Evolutionary conservation across 2,797 vertebrate genomes (phyloP).

Genomic region (Oreochromis mossambicus): DNA sequence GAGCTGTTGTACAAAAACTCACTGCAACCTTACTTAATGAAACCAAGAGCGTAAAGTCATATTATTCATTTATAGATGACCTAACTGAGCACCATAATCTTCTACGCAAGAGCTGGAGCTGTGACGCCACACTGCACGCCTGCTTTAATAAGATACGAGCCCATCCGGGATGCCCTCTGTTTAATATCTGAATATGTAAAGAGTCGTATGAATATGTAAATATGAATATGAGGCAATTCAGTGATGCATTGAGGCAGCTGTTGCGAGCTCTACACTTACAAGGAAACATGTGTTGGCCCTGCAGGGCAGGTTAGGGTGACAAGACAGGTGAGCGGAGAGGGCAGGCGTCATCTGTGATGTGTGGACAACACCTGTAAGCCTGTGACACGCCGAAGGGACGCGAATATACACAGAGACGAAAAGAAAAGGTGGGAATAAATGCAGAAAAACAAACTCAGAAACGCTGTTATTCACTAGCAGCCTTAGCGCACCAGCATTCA

Average conservation of each 20-base stretch:
- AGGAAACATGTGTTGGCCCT: slow-evolving; percentile 72
- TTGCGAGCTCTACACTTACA: slow-evolving; percentile 61
- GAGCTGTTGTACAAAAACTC: background rate
- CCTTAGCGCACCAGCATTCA: slow-evolving; percentile 16
- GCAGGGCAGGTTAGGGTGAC: slow-evolving; percentile 66
- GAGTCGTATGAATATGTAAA: slow-evolving; percentile 70
- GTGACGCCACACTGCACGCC: slow-evolving; percentile 7
- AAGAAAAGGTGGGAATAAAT: background rate
- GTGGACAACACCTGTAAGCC: slow-evolving; percentile 41
- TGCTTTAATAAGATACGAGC: slow-evolving; percentile 21
- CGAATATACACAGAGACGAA: background rate
- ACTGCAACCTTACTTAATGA: background rate
- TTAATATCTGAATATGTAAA: slow-evolving; percentile 64
- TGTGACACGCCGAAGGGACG: background rate
- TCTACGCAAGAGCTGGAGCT: slow-evolving; percentile 12
- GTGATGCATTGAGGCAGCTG: slow-evolving; percentile 57
- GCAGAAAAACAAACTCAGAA: background rate
- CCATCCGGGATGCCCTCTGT: slow-evolving; percentile 35
- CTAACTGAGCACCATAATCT: background rate
- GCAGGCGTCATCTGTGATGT: slow-evolving; percentile 35
- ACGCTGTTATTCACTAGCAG: slow-evolving; percentile 6
- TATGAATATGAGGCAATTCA: slow-evolving; percentile 65
- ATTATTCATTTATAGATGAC: background rate
- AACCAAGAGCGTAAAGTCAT: background rate
- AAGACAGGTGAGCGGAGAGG: slow-evolving; percentile 69